Evolutionary conservation across 2,888 invertebrate species (phyloP).

Genomic region (Lycophotia porphyrea): DNA sequence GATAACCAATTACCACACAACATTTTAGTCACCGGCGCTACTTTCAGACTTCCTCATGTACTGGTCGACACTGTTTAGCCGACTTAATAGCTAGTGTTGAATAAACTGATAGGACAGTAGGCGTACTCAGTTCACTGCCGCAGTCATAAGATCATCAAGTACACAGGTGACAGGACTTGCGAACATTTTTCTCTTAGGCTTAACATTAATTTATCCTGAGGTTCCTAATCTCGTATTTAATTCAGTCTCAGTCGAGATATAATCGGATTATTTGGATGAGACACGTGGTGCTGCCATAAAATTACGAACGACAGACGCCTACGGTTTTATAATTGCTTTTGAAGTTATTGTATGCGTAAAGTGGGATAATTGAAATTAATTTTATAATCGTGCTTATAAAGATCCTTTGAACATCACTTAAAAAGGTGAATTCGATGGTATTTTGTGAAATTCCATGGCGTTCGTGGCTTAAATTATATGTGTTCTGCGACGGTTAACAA

Average conservation of each 20-base stretch:
- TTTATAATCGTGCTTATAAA: constrained; percentile 19
- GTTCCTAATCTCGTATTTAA: constrained; percentile 48
- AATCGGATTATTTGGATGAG: constrained; percentile 47
- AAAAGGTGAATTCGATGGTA: neutral
- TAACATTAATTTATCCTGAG: constrained; percentile 43
- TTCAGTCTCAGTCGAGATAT: constrained; percentile 45
- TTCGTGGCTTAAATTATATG: neutral
- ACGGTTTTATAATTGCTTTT: constrained; percentile 23
- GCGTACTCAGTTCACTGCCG: neutral
- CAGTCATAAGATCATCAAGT: neutral
- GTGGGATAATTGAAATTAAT: constrained; percentile 13
- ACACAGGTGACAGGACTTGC: neutral
- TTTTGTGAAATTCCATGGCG: neutral
- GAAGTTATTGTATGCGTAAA: constrained; percentile 28
- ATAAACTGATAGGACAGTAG: neutral
- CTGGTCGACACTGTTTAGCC: too few species aligned
- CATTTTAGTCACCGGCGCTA: too few species aligned
- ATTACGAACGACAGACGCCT: constrained; percentile 34
- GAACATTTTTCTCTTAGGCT: constrained; percentile 4
- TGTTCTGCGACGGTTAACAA: neutral
- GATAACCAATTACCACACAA: too few species aligned
- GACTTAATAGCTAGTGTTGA: too few species aligned
- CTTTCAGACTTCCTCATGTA: too few species aligned
- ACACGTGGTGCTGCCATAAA: constrained; percentile 38
- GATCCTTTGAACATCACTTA: neutral